Percentiles rank a stretch among this genome's conserved stretches.
These are phyloP conservation scores for Calephelis nemesis DNA, from an alignment of 1,140 invertebrate species.

Conservation along the genomic window DNA sequence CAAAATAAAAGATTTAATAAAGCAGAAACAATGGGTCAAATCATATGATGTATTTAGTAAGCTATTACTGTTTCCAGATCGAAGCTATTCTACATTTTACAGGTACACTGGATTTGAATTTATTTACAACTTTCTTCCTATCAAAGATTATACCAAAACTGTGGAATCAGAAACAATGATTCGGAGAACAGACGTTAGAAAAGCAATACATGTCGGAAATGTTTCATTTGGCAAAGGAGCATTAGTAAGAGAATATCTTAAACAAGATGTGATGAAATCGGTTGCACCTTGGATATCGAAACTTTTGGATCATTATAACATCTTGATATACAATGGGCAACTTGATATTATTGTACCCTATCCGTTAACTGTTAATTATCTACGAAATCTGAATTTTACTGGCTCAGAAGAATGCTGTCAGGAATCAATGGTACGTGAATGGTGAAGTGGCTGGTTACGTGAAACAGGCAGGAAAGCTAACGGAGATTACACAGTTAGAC, in stretches of 20 bases:
- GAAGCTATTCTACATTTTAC: conserved; percentile 83
- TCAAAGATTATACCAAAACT: conserved; percentile 65
- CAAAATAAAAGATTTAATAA: conserved; percentile 81
- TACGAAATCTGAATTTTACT: conserved; percentile 82
- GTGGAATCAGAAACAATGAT: conserved; percentile 80
- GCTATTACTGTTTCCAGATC: conserved; percentile 85
- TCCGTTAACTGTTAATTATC: conserved; percentile 80
- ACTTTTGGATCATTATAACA: conserved; percentile 84
- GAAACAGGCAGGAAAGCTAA: conserved; percentile 85
- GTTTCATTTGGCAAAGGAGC: conserved; percentile 82
- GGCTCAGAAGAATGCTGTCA: conserved; percentile 80
- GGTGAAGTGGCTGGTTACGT: conserved; percentile 88
- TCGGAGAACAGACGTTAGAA: conserved; percentile 81
- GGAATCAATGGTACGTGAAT: conserved; percentile 85
- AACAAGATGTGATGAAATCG: conserved; percentile 90
- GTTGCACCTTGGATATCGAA: conserved; percentile 87
- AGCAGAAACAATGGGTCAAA: conserved; percentile 81
- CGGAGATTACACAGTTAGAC: conserved; percentile 89
- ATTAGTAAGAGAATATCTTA: conserved; percentile 56
- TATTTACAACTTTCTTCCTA: conserved; percentile 88
- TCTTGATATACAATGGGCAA: conserved; percentile 90
- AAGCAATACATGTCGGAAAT: conserved; percentile 91
- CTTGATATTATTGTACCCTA: conserved; percentile 92
- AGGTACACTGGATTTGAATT: conserved; percentile 89
- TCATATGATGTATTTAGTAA: conserved; percentile 86